These are phyloP conservation scores for Drosophila truncata DNA, from an alignment of 1,140 invertebrate species.

Conservation along the genomic window DNA sequence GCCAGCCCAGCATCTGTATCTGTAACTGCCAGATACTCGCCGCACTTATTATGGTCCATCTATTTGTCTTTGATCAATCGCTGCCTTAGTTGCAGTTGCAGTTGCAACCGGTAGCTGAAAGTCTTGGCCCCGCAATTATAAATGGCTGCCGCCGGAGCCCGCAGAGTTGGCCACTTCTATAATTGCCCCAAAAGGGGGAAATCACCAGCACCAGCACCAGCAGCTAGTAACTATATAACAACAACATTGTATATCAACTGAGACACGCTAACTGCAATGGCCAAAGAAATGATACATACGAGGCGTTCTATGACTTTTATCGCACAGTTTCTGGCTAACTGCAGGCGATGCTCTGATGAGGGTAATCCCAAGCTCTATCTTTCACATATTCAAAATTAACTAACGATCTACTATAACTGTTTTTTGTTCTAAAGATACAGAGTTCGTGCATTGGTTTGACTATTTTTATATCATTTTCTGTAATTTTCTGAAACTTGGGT, in stretches of 20 bases:
- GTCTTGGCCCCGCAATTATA: slow-evolving; percentile 40
- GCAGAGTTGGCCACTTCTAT: slow-evolving; percentile 42
- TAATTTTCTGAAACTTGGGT: neutral
- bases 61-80: slow-evolving; percentile 55
- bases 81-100: slow-evolving; percentile 18
- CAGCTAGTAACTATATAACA: slow-evolving; percentile 18
- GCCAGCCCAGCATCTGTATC: slow-evolving; percentile 26
- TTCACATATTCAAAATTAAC: slow-evolving; percentile 30
- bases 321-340: slow-evolving; percentile 43
- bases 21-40: slow-evolving; percentile 21
- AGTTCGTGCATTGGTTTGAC: slow-evolving; percentile 7
- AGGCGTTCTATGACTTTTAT: slow-evolving; percentile 49
- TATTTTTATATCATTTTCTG: neutral
- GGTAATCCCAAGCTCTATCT: slow-evolving; percentile 24
- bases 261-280: slow-evolving; percentile 39
- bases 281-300: slow-evolving; percentile 17
- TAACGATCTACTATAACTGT: slow-evolving; percentile 28
- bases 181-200: slow-evolving; percentile 49
- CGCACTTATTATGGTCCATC: slow-evolving; percentile 49
- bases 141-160: slow-evolving; percentile 34
- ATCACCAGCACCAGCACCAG: slow-evolving; percentile 25
- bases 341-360: slow-evolving; percentile 45
- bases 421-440: slow-evolving; percentile 1
- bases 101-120: slow-evolving; percentile 40
- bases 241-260: slow-evolving; percentile 28